Conservation (phyloP, 1,140 invertebrate species). For the Pantala flavescens region DNA sequence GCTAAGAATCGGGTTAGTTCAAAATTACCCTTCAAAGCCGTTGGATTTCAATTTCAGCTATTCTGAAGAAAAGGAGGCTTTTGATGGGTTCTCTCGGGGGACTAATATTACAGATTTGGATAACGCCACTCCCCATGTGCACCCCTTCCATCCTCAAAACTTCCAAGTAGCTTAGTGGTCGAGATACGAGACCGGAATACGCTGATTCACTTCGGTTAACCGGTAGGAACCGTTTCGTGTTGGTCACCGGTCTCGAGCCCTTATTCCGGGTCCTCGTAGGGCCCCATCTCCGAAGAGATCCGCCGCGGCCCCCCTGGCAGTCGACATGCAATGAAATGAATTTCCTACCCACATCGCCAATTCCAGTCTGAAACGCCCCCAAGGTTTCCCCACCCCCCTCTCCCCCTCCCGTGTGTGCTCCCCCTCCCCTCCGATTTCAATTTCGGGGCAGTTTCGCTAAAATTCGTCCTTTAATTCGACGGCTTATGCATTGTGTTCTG, state of each 20-base stretch:
- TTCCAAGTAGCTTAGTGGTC: not conserved
- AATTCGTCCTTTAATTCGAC: conserved; percentile 23
- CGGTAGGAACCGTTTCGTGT: too few relatives aligned
- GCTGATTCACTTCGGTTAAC: too few relatives aligned
- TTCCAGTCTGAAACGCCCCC: not conserved
- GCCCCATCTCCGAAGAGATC: not conserved
- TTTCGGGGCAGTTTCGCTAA: conserved; percentile 21
- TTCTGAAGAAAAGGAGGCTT: conserved; percentile 17
- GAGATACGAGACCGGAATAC: not conserved
- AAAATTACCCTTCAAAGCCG: conserved; percentile 23
- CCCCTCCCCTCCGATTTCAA: conserved; percentile 17
- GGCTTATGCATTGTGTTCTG: conserved; percentile 23
- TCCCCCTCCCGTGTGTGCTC: not conserved
- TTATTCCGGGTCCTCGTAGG: too few relatives aligned
- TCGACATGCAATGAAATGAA: conserved; percentile 24
- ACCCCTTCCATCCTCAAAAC: not conserved
- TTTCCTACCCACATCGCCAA: conserved; percentile 16
- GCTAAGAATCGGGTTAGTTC: conserved; percentile 22
- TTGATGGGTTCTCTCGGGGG: conserved; percentile 18
- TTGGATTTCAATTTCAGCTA: conserved; percentile 22
- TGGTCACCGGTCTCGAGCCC: too few relatives aligned
- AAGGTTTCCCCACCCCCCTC: not conserved
- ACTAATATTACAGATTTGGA: conserved; percentile 24
- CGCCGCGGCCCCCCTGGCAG: conserved; percentile 9
- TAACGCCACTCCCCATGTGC: conserved; percentile 17